Conservation (phyloP, 2,888 invertebrate genomes). For the Orthonevra nobilis region DNA sequence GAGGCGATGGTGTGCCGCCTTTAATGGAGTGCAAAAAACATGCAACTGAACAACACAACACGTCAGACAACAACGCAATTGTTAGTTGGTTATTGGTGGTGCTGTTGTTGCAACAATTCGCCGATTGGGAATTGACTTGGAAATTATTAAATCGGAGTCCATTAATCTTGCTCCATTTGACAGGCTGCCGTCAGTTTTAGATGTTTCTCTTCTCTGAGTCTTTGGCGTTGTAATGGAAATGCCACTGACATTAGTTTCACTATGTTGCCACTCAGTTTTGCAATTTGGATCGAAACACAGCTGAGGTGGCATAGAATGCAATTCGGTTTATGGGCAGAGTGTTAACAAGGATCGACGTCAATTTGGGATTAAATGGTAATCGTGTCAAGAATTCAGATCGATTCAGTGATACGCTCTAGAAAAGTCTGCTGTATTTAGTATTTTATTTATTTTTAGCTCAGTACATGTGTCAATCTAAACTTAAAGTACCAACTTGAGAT, state of each 20-base stretch:
- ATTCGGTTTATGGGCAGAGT: slow-evolving; percentile 8
- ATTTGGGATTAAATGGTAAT: not conserved
- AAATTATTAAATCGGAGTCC: slow-evolving; percentile 67
- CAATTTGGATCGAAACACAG: not conserved
- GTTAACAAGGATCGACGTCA: not conserved
- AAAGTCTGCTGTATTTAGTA: too few species aligned
- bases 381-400: slow-evolving; percentile 1
- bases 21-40: slow-evolving; percentile 62
- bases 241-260: slow-evolving; percentile 24
- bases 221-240: not conserved
- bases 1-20: slow-evolving; percentile 61
- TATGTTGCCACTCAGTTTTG: slow-evolving; percentile 11
- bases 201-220: slow-evolving; percentile 3
- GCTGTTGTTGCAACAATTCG: slow-evolving; percentile 39
- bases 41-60: slow-evolving; percentile 43
- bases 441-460: too few species aligned
- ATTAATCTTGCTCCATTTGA: slow-evolving; percentile 71
- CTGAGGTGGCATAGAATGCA: not conserved
- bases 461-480: too few species aligned
- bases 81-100: slow-evolving; percentile 29
- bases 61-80: slow-evolving; percentile 42
- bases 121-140: slow-evolving; percentile 53
- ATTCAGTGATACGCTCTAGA: not conserved
- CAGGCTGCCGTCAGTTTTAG: slow-evolving; percentile 67
- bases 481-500: too few species aligned